Percentiles rank a stretch among this genome's conserved stretches.
These are phyloP conservation scores for Gari tellinella DNA, from an alignment of 2,888 invertebrate species.

Conservation along the genomic window DNA sequence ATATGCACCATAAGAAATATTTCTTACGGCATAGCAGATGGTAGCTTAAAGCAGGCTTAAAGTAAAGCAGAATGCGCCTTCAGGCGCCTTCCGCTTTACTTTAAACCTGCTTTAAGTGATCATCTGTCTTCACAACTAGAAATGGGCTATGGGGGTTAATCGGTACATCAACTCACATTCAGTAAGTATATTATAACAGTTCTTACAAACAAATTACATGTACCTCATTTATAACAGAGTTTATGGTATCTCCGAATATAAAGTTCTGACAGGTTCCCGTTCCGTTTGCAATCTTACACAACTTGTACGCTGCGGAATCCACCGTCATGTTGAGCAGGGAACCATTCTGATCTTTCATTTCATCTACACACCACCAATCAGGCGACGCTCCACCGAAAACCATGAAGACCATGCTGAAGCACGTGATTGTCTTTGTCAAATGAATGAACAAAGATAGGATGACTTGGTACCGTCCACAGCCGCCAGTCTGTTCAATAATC, in stretches of 20 bases:
- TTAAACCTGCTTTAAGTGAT: too few relatives aligned
- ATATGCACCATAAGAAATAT: too few relatives aligned
- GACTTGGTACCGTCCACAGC: conserved; percentile 58
- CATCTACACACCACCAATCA: conserved; percentile 53
- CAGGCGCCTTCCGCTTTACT: too few relatives aligned
- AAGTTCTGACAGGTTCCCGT: conserved; percentile 28
- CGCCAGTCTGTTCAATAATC: conserved; percentile 39
- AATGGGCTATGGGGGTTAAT: too few relatives aligned
- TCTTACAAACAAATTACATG: not conserved
- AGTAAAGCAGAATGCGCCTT: too few relatives aligned
- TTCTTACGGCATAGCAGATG: too few relatives aligned
- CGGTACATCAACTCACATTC: too few relatives aligned
- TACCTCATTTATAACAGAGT: not conserved
- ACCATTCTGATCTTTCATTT: not conserved
- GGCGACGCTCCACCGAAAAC: conserved; percentile 44
- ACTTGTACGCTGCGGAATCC: conserved; percentile 13
- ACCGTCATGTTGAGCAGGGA: not conserved
- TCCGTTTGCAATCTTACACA: conserved; percentile 17
- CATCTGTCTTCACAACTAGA: too few relatives aligned
- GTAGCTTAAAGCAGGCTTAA: too few relatives aligned
- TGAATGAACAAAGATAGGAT: conserved; percentile 34
- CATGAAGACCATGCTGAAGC: conserved; percentile 47
- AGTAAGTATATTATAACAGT: too few relatives aligned
- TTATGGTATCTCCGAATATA: conserved; percentile 22
- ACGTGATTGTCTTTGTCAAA: conserved; percentile 39